Conservation (phyloP, 2,888 invertebrate genomes). For the Spilarctia lutea region DNA sequence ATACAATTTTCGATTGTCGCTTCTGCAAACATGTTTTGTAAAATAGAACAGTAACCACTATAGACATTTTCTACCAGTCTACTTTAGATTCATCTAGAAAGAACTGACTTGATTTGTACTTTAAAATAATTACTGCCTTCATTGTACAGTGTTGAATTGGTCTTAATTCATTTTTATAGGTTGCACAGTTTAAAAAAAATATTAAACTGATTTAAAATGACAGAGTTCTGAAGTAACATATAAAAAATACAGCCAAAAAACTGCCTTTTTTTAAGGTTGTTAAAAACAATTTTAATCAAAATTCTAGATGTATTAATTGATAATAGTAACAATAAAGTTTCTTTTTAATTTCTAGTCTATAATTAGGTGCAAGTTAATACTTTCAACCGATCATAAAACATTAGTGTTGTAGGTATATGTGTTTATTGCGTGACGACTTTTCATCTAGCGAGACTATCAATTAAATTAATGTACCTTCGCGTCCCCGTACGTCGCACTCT, state of each 20-base stretch:
- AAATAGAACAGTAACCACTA: background rate
- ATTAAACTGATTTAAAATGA: too few species aligned
- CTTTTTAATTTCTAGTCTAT: background rate
- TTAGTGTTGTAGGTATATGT: constrained; percentile 21
- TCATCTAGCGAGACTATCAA: constrained; percentile 51
- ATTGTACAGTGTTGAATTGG: background rate
- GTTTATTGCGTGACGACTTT: constrained; percentile 34
- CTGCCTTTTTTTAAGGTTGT: background rate
- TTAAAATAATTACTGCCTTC: background rate
- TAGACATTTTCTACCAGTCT: too few species aligned
- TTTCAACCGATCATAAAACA: constrained; percentile 4
- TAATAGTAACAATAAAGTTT: background rate
- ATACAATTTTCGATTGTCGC: background rate
- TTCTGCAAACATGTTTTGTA: background rate
- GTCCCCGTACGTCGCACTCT: constrained; percentile 44
- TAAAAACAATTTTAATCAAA: background rate
- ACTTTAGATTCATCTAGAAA: too few species aligned
- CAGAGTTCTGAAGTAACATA: too few species aligned
- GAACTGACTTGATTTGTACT: background rate
- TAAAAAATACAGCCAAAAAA: background rate
- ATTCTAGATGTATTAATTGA: background rate
- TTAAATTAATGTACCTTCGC: constrained; percentile 71
- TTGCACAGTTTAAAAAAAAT: too few species aligned
- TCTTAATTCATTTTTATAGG: background rate
- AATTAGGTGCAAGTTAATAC: background rate